Evolutionary conservation across 2,888 invertebrate species (phyloP), one percentile per base, ranked within the genome.

Genomic region (Heteromurus nitidus): DNA sequence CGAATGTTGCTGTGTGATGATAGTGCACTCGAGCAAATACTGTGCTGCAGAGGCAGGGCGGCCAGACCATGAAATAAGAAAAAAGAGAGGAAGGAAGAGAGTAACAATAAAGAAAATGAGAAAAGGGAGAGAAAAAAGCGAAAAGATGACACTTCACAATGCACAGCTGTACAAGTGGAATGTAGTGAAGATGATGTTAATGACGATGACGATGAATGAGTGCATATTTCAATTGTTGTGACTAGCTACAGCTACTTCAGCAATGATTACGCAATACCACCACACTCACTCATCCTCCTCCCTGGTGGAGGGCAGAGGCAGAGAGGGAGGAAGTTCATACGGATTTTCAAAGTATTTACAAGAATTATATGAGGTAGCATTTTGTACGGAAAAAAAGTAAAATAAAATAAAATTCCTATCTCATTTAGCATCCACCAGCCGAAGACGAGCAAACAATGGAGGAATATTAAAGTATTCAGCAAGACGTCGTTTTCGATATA

Each of bases 181-280:
- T n/a, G 16, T 9, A 55, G 7, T 22, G 62, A n/a, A 50, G 62
- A 69, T 36, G 62, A 77, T 62, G 69, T 69, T 77, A 77, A 77
- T 77, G 68, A 68, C 60, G 65, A 75, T 76, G 77, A 69, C 76
- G 68, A 69, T 77, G 77, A 69, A 77, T 77, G 69, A 77, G 67
- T 67, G 67, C 67, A 50, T 67, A 67, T 67, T 67, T 67, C 67
- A 67, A 67, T 47, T 67, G 67, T 50, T 64, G 64, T 58, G 58
- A 28, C 26, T 55, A 24, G 26, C 58, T 58, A 26, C 50, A 58
- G 58, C 58, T 58, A 53, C 20, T 53, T 13, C 50, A 50, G 16
- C 3, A 50, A 50, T 50, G 53, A 18, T 53, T 53, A 36, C 36
- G 36, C 7, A 13, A 36, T 36, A 36, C 7, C 7, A 36, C 36